A percentile compares a stretch with the other conserved stretches of the same genome.
Evolutionary conservation across 1,140 invertebrate species (phyloP).

Genomic region (Megalonaias nervosa): DNA sequence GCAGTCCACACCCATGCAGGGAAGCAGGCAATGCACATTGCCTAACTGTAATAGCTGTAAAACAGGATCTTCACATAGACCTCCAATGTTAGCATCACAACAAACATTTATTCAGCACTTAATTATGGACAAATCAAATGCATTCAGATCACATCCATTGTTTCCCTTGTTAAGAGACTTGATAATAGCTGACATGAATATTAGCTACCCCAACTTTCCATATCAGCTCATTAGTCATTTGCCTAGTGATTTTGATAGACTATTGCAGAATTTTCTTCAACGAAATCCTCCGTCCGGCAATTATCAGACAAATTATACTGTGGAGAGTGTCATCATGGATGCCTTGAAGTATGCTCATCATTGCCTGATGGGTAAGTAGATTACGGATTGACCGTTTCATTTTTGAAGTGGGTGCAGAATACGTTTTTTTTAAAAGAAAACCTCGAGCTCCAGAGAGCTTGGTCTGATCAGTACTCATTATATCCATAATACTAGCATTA

Average conservation of each 20-base stretch:
- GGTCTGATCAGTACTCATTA: too few species aligned
- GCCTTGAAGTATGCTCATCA: slow-evolving; percentile 67
- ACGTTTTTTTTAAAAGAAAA: too few species aligned
- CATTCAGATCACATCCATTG: slow-evolving; percentile 68
- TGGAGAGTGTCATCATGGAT: slow-evolving; percentile 70
- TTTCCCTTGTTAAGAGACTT: slow-evolving; percentile 69
- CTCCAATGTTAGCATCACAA: slow-evolving; percentile 63
- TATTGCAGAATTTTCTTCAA: slow-evolving; percentile 67
- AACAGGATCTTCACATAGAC: slow-evolving; percentile 50
- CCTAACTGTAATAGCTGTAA: slow-evolving; percentile 62
- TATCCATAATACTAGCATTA: too few species aligned
- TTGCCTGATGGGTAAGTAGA: slow-evolving; percentile 66
- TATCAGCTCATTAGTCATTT: slow-evolving; percentile 67
- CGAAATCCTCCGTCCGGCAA: slow-evolving; percentile 63
- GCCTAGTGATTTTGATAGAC: slow-evolving; percentile 66
- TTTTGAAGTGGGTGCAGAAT: too few species aligned
- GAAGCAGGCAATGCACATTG: slow-evolving; percentile 47
- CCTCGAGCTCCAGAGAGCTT: too few species aligned
- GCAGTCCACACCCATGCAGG: slow-evolving; percentile 24
- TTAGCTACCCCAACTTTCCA: slow-evolving; percentile 65
- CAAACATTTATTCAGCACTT: slow-evolving; percentile 69
- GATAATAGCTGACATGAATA: slow-evolving; percentile 71
- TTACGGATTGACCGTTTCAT: too few species aligned
- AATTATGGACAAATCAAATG: slow-evolving; percentile 66
- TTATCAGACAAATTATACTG: slow-evolving; percentile 65